Evolutionary conservation across 2,113 vertebrate genomes (phyloP).

Genomic region (Neomonachus schauinslandi): DNA sequence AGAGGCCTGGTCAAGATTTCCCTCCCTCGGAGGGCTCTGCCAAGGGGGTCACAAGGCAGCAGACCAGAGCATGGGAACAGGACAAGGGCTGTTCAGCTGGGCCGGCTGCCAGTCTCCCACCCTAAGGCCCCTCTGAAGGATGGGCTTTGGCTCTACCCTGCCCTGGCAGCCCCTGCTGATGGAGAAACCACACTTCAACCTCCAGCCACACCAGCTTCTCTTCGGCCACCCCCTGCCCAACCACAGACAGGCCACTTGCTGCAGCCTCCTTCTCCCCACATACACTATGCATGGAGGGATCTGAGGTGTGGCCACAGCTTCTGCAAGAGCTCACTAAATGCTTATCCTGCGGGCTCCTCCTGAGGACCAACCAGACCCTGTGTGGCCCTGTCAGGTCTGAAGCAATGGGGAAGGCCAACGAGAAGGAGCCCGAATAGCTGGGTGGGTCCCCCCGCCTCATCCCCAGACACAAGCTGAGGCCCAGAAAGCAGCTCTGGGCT

Average conservation of each 20-base stretch:
- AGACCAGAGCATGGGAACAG: background rate
- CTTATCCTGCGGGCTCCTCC: background rate
- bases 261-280: background rate
- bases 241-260: fast-evolving
- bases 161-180: background rate
- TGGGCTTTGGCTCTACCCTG: background rate
- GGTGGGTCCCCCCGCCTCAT: background rate
- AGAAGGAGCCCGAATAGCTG: background rate
- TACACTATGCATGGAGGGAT: fast-evolving
- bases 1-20: background rate
- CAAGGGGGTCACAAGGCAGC: background rate
- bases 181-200: conserved; percentile 19
- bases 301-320: background rate
- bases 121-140: background rate
- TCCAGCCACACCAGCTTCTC: conserved; percentile 22
- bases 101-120: too few relatives aligned
- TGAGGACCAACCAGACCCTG: background rate
- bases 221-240: background rate
- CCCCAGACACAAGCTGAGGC: background rate
- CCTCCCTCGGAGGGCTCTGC: background rate
- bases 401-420: background rate
- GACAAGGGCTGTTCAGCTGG: background rate
- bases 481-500: background rate
- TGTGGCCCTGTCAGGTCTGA: background rate
- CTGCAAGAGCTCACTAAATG: background rate